Evolutionary conservation across 2,113 vertebrate genomes (phyloP), one percentile per base, ranked within the genome.

Genomic region (Crotalus helleri): DNA sequence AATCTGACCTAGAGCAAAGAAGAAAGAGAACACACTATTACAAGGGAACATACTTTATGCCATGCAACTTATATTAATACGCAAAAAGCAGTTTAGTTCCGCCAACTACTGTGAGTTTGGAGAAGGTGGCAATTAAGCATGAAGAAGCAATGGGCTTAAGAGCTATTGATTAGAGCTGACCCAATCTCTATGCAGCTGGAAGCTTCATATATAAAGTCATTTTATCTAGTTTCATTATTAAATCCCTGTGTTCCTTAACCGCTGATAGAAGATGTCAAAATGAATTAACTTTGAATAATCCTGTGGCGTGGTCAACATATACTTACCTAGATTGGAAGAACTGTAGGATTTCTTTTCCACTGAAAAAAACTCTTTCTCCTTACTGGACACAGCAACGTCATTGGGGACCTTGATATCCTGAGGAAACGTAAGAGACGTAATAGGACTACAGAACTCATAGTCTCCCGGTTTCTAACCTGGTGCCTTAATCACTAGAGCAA

Each of bases 351-450:
- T 96, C 46, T 97, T 98, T 87, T 97, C 97, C 26, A 98, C 94
- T 0, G 98, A 97, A 81, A 95, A 95, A 0, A 97, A 89, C 29
- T 97, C 96, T 92, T 95, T 98, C 97, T 97, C 97, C 81, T 85
- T 96, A 85, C 61, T 95, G 94, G 95, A 92, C 91, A 97, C 91
- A 24, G 91, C 96, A 94, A 94, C 94, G 90, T 95, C 98, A 96
- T 90, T 96, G 97, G 96, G 96, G 94, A 97, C 94, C 58, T 95
- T 98, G 87, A 94, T 97, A 92, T 98, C 98, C 94, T 98, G 98
- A 88, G 98, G 95, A 92, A 99, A 97, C 57, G 99, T 5, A 64
- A 64, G 99, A 99, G 89, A 99, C 97, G 95, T 99, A 99, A 88
- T 99, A 98, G 61, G 61, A 64, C 10, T 61, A 61, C 24, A 69